These are phyloP conservation scores for Panthera tigris DNA, from an alignment of 2,113 vertebrate species.

Conservation along the genomic window DNA sequence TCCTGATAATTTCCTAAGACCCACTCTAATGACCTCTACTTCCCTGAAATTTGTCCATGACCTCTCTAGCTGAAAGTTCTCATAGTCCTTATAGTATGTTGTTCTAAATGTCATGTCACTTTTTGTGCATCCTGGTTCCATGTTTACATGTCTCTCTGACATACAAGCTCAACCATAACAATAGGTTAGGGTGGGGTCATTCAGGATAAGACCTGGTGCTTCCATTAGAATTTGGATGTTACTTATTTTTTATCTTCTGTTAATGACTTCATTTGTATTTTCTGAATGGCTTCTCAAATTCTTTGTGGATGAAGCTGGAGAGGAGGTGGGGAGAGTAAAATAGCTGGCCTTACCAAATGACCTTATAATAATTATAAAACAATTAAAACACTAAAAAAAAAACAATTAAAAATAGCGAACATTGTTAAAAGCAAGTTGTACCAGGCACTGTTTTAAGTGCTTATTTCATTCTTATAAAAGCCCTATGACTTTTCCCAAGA, in stretches of 20 bases:
- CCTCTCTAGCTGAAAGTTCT: neutral
- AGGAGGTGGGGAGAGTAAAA: neutral
- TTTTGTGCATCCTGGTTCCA: neutral
- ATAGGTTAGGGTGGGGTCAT: neutral
- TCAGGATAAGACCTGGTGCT: neutral
- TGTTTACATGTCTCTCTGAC: neutral
- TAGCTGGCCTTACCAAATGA: neutral
- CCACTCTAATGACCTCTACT: neutral
- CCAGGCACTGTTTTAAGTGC: neutral
- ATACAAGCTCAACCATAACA: neutral
- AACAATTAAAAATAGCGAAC: neutral
- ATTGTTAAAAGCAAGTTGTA: neutral
- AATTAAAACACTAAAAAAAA: no score
- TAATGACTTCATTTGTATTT: neutral
- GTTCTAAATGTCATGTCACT: neutral
- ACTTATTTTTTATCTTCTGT: neutral
- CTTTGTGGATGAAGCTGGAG: neutral
- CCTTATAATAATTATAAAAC: neutral
- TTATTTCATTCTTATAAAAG: neutral
- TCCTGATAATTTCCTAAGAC: neutral
- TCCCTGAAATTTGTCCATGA: neutral
- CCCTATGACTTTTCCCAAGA: neutral
- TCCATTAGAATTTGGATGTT: neutral
- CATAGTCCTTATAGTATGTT: neutral
- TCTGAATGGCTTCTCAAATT: neutral